Base-by-base conservation (phyloP, 1,140 invertebrate genomes). In the Drosophila prosaltans region DNA sequence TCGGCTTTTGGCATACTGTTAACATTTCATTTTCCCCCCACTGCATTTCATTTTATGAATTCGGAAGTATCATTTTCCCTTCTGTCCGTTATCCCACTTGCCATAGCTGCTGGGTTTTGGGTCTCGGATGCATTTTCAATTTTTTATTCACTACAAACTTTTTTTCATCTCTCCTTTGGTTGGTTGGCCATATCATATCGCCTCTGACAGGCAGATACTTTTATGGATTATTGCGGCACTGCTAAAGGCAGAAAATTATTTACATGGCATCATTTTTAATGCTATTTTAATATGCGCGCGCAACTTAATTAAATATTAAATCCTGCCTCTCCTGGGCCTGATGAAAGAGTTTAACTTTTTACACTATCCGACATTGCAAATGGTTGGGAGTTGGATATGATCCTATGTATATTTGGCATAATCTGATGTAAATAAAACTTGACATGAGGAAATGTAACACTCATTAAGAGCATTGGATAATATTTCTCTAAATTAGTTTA, bases 231-330 rank as follows among this genome's bases (percentile, higher is more conserved):
- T 82, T 88, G 68, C 65, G 41, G 39, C 51, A 64, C 48, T 43
- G 55, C 55, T 41, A 54, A 2, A 39, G 28, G 6, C 63, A 61
- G 54, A 66, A 73, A 57, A 68, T 30, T 28, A 59, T 68, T 81
- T 82, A 45, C 66, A 68, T 81, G 78, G 61, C 73, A 28, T 1
- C 28, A 80, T 70, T 78, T 80, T 81, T 89, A 89, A 88, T 89
- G 84, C 84, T 89, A 84, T 89, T 89, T 89, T 81, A 84, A 89
- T 84, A 89, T 90, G 84, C 84, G 84, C 84, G 84, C 84, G 84
- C 84, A 88, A 80, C 84, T 89, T 84, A 73, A 89, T 89, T 69
- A 89, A 89, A 84, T 84, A 81, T 89, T 89, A 74, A 88, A 78
- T 63, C 69, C 45, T 26, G 7, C n/a, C 24, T 51, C 45, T 26